Evolutionary conservation across 2,888 invertebrate species (phyloP), one percentile per base, ranked within the genome.

Genomic region (Parnassius mnemosyne): DNA sequence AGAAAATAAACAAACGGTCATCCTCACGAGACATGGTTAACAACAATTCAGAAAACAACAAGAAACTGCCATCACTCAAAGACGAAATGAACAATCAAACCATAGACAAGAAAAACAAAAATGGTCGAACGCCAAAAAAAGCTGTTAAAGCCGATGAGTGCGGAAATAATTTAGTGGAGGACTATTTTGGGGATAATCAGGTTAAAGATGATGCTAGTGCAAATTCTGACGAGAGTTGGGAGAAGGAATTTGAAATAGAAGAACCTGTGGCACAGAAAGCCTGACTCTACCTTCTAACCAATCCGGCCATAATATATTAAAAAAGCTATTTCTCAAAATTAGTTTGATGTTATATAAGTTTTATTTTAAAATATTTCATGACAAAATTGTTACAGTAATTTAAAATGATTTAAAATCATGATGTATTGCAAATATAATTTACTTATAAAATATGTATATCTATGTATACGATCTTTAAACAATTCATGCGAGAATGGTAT

Each of bases 141-240:
- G 67, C 70, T 49, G 67, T 63, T n/a, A 90, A 88, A 71, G 66
- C 80, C 49, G 91, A 91, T 70, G 89, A 87, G 60, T 91, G 92
- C 67, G 91, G 92, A 7, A 92, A 90, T 69, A 79, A 86, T 70
- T 77, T 89, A 66, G 92, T 92, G 5, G 93, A 92, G 77, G 92
- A 92, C 77, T 92, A 92, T 77, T 92, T 92, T 66, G 92, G 81
- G 5, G 89, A 87, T 53, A 91, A 89, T 3, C 64, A 66, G 65
- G 81, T 83, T 0, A 87, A 86, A 63, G 91, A 92, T 61, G 91
- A 90, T 46, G 89, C 86, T 1, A 91, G 91, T 67, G 88, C 92
- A 0, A 92, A 92, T 68, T 92, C 92, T 0, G 92, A 93, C 63
- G 93, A 92, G 65, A 92, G 92, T 74, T 93, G 93, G 93, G 93